A percentile compares a stretch with the other conserved stretches of the same genome.
Conservation (phyloP, 2,888 invertebrate genomes). For the Gisinianus flammeolus region DNA sequence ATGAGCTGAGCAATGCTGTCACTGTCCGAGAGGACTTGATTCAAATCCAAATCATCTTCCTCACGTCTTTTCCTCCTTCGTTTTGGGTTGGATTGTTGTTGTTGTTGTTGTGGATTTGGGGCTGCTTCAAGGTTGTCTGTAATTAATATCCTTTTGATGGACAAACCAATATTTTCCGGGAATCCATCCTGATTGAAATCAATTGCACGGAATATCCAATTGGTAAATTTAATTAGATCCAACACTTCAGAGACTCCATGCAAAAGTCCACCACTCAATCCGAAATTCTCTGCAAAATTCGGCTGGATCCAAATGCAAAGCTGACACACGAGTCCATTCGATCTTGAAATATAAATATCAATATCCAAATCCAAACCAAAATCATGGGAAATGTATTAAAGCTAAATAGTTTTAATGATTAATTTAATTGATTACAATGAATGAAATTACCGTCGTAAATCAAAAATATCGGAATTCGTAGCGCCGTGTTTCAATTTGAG, state of each 20-base stretch:
- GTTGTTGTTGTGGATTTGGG: neutral
- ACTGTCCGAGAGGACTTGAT: too few species aligned
- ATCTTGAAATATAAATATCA: neutral
- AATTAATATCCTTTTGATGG: conserved; percentile 28
- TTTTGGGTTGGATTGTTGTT: too few species aligned
- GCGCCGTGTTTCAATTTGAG: neutral
- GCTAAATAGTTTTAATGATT: neutral
- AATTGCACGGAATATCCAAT: conserved; percentile 43
- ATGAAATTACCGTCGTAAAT: conserved; percentile 17
- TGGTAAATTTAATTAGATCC: conserved; percentile 28
- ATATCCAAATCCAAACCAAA: too few species aligned
- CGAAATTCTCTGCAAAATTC: conserved; percentile 48
- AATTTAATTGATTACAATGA: too few species aligned
- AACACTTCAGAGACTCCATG: conserved; percentile 42
- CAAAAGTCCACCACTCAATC: conserved; percentile 16
- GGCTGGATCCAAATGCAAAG: conserved; percentile 49
- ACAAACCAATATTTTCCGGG: conserved; percentile 45
- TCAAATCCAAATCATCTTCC: neutral
- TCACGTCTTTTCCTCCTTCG: neutral
- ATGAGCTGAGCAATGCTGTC: conserved; percentile 6
- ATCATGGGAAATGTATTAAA: neutral
- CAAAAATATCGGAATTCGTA: conserved; percentile 9
- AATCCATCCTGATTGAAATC: conserved; percentile 45
- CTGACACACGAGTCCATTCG: conserved; percentile 32
- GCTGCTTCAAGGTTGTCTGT: conserved; percentile 3